Base-by-base conservation (phyloP, 2,797 vertebrate genomes). In the Nothura maculosa region DNA sequence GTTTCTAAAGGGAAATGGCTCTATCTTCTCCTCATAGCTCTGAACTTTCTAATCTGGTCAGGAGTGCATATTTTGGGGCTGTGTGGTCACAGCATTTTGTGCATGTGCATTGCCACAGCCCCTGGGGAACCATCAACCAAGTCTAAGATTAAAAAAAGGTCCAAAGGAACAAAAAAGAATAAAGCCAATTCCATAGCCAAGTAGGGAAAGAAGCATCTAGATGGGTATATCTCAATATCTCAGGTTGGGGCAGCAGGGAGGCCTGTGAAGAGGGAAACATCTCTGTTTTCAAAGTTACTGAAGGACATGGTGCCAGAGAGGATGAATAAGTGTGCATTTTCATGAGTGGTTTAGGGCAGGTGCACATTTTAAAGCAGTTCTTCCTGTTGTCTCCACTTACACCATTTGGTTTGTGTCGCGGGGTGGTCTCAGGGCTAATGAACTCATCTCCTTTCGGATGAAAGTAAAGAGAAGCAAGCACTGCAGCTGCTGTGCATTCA, bases 281-380 rank as follows among this genome's bases (percentile, higher is more conserved):
- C 85, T 75, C 5, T 68, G 57, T 76, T 94, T 92, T 68, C 68
- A 69, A 47, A 64, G 58, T 43, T 22, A 48, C 1, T 57, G 77
- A 81, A 63, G 67, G 91, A 24, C 25, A 67, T 47, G 62, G 57
- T 36, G 40, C n/a, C 63, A 45, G 54, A 40, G 20, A 22, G 67
- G 80, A 43, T 63, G 80, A 87, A 84, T 84, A 81, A 85, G 63
- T 20, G 63, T 47, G 70, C 27, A 15, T 90, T 79, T 90, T 12
- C 63, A 48, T 69, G 69, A 21, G 40, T n/a, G 57, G 14, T 55
- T 89, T 88, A 89, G 81, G 87, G 94, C 63, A 61, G 60, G 48
- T 84, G 83, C 69, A 43, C 47, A 36, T 84, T 87, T 89, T 66
- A 63, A 38, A 86, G 14, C 3, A 58, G 34, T 12, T 86, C 75